Conservation (phyloP, 2,113 vertebrate species). For the Rhinogobius similis region DNA sequence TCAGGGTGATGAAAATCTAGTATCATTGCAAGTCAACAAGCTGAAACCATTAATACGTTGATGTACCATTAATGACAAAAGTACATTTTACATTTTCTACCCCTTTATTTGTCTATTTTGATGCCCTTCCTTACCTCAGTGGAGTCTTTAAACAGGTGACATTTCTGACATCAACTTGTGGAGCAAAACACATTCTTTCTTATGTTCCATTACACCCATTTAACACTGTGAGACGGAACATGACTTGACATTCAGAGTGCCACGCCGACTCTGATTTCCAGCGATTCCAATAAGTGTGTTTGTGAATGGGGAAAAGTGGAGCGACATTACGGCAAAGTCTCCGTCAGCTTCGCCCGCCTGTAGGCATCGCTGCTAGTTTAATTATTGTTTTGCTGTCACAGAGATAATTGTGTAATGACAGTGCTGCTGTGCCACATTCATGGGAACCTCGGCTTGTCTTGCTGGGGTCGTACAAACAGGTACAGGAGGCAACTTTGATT, state of each 20-base stretch:
- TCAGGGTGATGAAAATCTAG: no score
- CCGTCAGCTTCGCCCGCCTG: conserved; percentile 23
- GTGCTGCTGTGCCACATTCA: conserved; percentile 49
- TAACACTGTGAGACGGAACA: neutral
- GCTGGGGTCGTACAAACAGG: conserved; percentile 26
- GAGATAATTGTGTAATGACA: conserved; percentile 71
- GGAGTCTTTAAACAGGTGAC: neutral
- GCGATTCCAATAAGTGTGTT: conserved; percentile 9
- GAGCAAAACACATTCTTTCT: neutral
- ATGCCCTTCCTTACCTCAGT: no score
- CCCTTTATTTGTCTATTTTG: no score
- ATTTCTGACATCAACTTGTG: neutral
- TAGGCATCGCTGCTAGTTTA: conserved; percentile 60
- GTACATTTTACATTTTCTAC: no score
- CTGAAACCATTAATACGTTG: no score
- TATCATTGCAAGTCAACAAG: no score
- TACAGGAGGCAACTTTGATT: conserved; percentile 32
- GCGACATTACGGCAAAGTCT: conserved; percentile 23
- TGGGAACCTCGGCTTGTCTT: conserved; percentile 38
- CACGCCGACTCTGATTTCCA: neutral
- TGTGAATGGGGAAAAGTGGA: conserved; percentile 20
- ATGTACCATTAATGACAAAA: no score
- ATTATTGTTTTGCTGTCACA: conserved; percentile 68
- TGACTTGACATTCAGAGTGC: neutral
- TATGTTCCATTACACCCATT: neutral